Conservation (phyloP, 2,888 invertebrate species). For the Melikaiella ostensackeni region DNA sequence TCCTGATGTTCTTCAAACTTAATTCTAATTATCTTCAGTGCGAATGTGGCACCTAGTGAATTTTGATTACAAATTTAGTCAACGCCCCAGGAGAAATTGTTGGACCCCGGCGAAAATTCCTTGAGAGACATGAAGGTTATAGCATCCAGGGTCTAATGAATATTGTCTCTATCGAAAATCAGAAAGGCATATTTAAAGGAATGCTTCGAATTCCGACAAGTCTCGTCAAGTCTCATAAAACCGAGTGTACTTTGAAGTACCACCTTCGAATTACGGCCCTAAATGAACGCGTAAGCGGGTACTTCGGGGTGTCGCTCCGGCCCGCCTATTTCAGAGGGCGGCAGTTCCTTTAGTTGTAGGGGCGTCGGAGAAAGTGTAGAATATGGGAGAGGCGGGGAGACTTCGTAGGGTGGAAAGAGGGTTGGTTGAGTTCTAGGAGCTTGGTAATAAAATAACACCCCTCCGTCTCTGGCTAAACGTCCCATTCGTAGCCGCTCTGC, state of each 20-base stretch:
- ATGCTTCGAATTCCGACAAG: not conserved
- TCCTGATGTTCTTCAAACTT: too few species aligned
- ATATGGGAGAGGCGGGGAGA: conserved; percentile 29
- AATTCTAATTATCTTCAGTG: too few species aligned
- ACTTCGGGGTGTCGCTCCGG: conserved; percentile 41
- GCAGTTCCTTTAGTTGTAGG: conserved; percentile 48
- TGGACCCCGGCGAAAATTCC: not conserved
- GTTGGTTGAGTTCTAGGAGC: conserved; percentile 56
- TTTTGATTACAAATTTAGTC: too few species aligned
- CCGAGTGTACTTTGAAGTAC: conserved; percentile 49
- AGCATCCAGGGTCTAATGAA: conserved; percentile 3
- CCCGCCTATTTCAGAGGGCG: conserved; percentile 47
- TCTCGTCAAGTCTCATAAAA: conserved; percentile 43
- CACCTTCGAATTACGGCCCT: conserved; percentile 52
- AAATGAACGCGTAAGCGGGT: conserved; percentile 54
- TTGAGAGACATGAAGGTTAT: not conserved
- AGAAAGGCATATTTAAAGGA: conserved; percentile 3
- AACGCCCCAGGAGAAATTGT: not conserved
- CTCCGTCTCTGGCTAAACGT: conserved; percentile 43
- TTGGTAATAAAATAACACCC: conserved; percentile 68
- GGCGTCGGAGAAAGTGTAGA: conserved; percentile 44
- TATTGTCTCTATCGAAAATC: conserved; percentile 3
- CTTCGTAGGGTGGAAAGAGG: conserved; percentile 4
- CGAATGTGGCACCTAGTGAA: too few species aligned
- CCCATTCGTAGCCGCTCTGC: conserved; percentile 37